Evolutionary conservation across 2,113 vertebrate genomes (phyloP), one percentile per base, ranked within the genome.

Genomic region (Grallaria varia): DNA sequence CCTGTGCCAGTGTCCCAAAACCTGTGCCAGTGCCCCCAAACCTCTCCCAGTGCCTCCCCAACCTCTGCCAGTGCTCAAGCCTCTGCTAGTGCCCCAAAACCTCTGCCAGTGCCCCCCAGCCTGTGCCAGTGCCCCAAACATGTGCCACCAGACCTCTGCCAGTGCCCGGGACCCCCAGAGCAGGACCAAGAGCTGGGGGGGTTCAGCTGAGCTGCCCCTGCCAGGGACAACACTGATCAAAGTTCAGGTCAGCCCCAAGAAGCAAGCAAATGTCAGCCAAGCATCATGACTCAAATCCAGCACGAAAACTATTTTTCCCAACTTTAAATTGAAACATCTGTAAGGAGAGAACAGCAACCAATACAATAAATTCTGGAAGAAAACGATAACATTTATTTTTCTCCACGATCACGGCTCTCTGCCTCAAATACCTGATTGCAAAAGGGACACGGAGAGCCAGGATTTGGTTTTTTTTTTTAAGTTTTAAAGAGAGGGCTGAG

Each of bases 301-400:
- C 85, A 86, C 17, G 77, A 97, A 96, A 94, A 96, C 53, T 77
- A 31, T 95, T 95, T 95, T 97, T 94, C 92, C 87, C 96, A 95
- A 93, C 91, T 92, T 95, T 98, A 98, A 97, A 94, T 39, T 96
- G 88, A 98, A 97, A 96, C 97, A 98, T 96, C 97, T 98, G 97
- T 28, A 94, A 92, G 87, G 85, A 45, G 68, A 40, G 76, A 87
- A 18, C 21, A 47, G 62, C 63, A 71, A 93, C 60, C 49, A 85
- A 71, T 16, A 67, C 31, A 73, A 84, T 63, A 42, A 86, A 88
- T 86, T 80, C 84, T 87, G 84, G 44, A 85, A 8, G 69, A 42
- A 79, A 91, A 84, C 88, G 44, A 62, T 25, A 78, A 71, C 30
- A 6, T 14, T 14, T 33, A 45, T 58, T 62, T 77, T 74, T 67